A percentile compares a stretch with the other conserved stretches of the same genome.
These are phyloP conservation scores for Bicyclus anynana DNA, from an alignment of 1,140 invertebrate species.

Conservation along the genomic window DNA sequence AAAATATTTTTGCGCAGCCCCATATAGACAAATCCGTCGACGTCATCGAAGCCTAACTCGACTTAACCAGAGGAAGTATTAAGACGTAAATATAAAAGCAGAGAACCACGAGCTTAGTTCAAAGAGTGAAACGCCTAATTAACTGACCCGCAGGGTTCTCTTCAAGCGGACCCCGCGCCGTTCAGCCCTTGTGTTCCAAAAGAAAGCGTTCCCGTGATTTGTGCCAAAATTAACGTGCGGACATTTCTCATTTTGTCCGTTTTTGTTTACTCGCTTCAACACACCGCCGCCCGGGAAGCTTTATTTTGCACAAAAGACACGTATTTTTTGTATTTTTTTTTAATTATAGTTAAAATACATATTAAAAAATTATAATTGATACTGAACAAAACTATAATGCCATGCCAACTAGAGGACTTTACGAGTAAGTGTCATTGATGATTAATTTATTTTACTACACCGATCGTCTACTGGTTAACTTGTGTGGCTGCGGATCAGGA, in stretches of 20 bases:
- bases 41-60: too few species aligned
- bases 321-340: too few species aligned
- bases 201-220: constrained; percentile 1
- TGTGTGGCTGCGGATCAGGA: too few species aligned
- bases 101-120: background rate
- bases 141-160: background rate
- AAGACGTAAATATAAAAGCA: background rate
- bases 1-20: too few species aligned
- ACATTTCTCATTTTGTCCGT: constrained; percentile 4
- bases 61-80: background rate
- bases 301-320: background rate
- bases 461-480: too few species aligned
- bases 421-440: too few species aligned
- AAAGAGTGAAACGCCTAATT: background rate
- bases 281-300: background rate
- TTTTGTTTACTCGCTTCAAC: background rate
- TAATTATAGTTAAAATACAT: too few species aligned
- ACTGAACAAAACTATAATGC: too few species aligned
- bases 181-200: background rate
- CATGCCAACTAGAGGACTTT: too few species aligned
- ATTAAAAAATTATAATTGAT: too few species aligned
- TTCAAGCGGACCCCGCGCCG: background rate
- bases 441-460: too few species aligned
- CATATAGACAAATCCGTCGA: too few species aligned
- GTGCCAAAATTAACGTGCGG: constrained; percentile 3